Base-by-base conservation (phyloP, 2,797 vertebrate genomes). In the Trachurus trachurus region DNA sequence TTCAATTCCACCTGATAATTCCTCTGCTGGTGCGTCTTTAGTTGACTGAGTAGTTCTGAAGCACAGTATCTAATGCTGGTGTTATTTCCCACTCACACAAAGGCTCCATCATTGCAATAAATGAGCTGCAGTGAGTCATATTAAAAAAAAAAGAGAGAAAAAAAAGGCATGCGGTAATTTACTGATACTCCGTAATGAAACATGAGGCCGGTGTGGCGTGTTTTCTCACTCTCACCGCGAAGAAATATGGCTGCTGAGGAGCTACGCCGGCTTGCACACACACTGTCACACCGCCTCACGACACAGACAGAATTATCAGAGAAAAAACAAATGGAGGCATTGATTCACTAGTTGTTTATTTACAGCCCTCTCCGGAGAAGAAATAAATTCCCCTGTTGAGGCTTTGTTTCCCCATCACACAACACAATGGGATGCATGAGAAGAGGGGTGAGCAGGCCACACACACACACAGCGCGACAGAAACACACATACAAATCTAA, bases 331-430 rank as follows among this genome's bases (percentile, higher is more conserved):
- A 94, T 88, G 90, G 88, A 89, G 84, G 85, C 90, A 92, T 92
- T 94, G 94, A 95, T 95, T 95, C 89, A 86, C 86, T 84, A 85
- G 80, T 92, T 92, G 93, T 95, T 95, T 95, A 94, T 95, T 94
- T 94, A 93, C 90, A 90, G 78, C 88, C 87, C 89, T 92, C 91
- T 89, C 76, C 22, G 71, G 91, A 93, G 91, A 86, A 88, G 88
- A 94, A 90, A 94, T 90, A 88, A 88, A 95, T 93, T 94, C 91
- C 90, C 88, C 86, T 72, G 92, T 93, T 88, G 89, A 85, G 90
- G 86, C 89, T 94, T 93, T 92, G 92, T 95, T 92, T 93, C 93
- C 81, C 84, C 87, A 90, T 92, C 93, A 92, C 89, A 71, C 81
- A 74, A 88, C 92, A 87, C 85, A 50, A 87, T 84, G 68, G 86